Conservation (phyloP, 2,113 vertebrate genomes). For the Mirounga angustirostris region DNA sequence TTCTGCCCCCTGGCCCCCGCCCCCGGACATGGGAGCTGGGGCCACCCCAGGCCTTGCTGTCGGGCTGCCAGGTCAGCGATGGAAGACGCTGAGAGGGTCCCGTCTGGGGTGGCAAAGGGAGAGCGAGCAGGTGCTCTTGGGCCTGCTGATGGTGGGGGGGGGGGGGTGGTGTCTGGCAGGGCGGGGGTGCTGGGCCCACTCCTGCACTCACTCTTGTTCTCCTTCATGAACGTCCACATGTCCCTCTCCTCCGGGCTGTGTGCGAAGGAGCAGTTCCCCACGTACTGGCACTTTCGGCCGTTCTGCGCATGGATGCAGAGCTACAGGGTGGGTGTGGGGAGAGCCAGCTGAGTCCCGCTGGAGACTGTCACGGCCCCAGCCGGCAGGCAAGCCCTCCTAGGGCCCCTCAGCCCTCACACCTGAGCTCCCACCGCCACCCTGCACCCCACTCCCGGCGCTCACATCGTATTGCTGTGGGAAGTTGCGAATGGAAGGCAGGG, state of each 20-base stretch:
- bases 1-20: not conserved
- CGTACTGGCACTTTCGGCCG: constrained; percentile 94
- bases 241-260: constrained; percentile 97
- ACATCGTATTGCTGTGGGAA: constrained; percentile 95
- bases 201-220: constrained; percentile 91
- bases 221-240: constrained; percentile 99
- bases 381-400: not conserved
- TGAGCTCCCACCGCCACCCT: not conserved
- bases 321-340: constrained; percentile 80
- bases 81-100: not conserved
- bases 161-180: not conserved
- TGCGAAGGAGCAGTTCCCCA: constrained; percentile 95
- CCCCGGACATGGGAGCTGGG: not conserved
- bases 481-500: constrained; percentile 93
- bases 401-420: accelerated
- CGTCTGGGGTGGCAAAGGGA: not conserved
- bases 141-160: not conserved
- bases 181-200: accelerated
- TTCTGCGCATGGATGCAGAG: constrained; percentile 94
- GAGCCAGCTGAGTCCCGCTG: not conserved
- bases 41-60: not conserved
- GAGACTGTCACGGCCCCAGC: accelerated
- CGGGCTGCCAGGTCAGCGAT: not conserved
- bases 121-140: not conserved
- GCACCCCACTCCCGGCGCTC: constrained; percentile 69